Evolutionary conservation across 2,113 vertebrate species (phyloP).

Genomic region (Ellobius talpinus): DNA sequence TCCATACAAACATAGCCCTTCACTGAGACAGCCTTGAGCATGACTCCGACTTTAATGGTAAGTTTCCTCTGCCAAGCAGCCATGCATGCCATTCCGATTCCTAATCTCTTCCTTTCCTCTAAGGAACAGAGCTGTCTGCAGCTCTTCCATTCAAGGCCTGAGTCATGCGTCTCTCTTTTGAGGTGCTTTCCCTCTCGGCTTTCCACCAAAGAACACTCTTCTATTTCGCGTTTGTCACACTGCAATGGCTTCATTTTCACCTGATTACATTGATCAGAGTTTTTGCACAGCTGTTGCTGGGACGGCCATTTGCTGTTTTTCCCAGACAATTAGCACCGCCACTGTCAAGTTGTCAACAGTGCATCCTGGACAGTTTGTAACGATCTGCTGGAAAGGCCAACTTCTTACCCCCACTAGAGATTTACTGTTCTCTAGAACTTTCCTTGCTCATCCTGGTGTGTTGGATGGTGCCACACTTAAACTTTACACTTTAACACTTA

Average conservation of each 20-base stretch:
- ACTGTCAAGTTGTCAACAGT: not conserved
- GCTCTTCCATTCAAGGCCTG: not conserved
- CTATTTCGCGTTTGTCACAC: not conserved
- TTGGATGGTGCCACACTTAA: not conserved
- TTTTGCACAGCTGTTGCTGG: not conserved
- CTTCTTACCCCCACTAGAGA: not conserved
- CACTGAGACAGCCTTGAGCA: not conserved
- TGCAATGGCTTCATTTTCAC: not conserved
- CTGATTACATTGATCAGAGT: not conserved
- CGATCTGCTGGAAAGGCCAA: not conserved
- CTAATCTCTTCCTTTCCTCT: not conserved
- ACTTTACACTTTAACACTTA: not conserved
- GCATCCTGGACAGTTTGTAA: not conserved
- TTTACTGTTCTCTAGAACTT: not conserved
- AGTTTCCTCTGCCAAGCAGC: not conserved
- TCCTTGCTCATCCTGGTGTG: not conserved
- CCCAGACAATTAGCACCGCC: not conserved
- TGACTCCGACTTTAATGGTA: not conserved
- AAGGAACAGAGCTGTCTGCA: not conserved
- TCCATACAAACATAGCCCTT: not conserved
- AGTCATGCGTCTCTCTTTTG: not conserved
- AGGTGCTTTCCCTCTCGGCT: not conserved
- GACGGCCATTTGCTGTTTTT: not conserved
- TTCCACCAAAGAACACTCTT: not conserved
- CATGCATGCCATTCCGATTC: not conserved